These are phyloP conservation scores for Pelobates cultripes DNA, from an alignment of 2,797 vertebrate species.

Conservation along the genomic window DNA sequence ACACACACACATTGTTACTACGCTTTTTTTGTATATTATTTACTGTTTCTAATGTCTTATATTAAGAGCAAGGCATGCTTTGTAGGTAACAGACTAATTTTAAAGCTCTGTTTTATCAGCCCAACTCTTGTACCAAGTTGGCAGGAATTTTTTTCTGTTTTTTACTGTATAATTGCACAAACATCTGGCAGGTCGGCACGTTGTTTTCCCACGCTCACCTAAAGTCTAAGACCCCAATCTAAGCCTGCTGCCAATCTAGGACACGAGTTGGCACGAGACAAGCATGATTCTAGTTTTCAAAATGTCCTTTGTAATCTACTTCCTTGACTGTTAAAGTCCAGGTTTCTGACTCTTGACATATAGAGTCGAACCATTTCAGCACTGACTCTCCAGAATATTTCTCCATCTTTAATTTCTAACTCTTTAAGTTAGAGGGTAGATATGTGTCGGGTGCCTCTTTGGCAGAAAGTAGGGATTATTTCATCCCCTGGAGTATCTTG, in stretches of 20 bases:
- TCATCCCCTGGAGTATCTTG: conserved; percentile 4
- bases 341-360: neutral
- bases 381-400: neutral
- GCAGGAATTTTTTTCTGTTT: conserved; percentile 25
- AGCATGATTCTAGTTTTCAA: neutral
- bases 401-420: neutral
- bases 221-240: no score
- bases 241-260: neutral
- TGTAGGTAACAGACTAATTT: conserved; percentile 75
- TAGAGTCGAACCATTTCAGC: neutral
- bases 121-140: conserved; percentile 57
- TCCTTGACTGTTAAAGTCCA: neutral
- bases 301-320: neutral
- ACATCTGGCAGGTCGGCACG: neutral
- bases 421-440: neutral
- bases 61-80: conserved; percentile 73
- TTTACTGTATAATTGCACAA: neutral
- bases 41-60: conserved; percentile 67
- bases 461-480: neutral
- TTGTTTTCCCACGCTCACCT: neutral
- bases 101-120: conserved; percentile 61
- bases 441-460: neutral
- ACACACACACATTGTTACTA: conserved; percentile 74
- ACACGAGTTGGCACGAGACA: neutral
- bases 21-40: conserved; percentile 59